Percentiles rank a stretch among this genome's conserved stretches.
These are phyloP conservation scores for Aplocera efformata DNA, from an alignment of 2,888 invertebrate genomes.

Conservation along the genomic window DNA sequence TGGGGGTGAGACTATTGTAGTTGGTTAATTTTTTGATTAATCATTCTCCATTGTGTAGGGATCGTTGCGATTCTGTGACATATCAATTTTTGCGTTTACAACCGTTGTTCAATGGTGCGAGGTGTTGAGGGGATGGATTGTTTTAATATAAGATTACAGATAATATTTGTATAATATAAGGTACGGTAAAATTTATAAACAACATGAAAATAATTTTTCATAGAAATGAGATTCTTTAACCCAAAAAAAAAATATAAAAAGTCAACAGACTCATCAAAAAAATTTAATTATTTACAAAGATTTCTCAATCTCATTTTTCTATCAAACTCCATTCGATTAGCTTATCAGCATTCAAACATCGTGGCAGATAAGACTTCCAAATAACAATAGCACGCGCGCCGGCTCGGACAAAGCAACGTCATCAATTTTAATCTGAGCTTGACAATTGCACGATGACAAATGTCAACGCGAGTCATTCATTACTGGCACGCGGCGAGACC, in stretches of 20 bases:
- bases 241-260: too few species aligned
- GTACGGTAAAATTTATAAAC: too few species aligned
- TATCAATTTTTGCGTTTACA: constrained; percentile 45
- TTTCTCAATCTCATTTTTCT: background rate
- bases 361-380: constrained; percentile 54
- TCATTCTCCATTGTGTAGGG: constrained; percentile 62
- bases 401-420: constrained; percentile 72
- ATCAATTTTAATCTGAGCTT: constrained; percentile 78
- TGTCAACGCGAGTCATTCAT: constrained; percentile 72
- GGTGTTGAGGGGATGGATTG: constrained; percentile 22
- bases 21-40: constrained; percentile 80
- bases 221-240: too few species aligned
- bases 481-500: constrained; percentile 65
- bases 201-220: too few species aligned
- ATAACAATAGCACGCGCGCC: constrained; percentile 59
- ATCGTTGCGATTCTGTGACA: constrained; percentile 60
- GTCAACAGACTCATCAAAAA: too few species aligned
- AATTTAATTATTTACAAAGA: too few species aligned
- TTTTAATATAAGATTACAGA: constrained; percentile 16
- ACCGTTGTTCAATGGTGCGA: constrained; percentile 31
- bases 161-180: too few species aligned
- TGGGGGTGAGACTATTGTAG: constrained; percentile 69
- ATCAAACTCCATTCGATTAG: constrained; percentile 23
- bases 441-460: constrained; percentile 80
- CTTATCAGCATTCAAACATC: constrained; percentile 49